Percentiles rank a stretch among this genome's conserved stretches.
Conservation (phyloP, 2,113 vertebrate genomes). For the Asarcornis scutulata region DNA sequence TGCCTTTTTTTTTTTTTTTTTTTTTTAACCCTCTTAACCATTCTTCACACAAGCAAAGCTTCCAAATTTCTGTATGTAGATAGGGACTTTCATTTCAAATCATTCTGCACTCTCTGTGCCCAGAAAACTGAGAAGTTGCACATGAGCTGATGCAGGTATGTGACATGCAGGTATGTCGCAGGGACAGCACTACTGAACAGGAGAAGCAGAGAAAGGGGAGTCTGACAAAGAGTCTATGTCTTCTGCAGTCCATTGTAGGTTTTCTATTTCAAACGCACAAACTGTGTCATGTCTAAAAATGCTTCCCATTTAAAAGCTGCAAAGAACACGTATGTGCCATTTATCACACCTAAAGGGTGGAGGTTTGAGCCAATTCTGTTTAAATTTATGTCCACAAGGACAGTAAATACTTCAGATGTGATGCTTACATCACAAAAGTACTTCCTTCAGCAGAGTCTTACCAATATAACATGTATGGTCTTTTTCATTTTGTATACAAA, state of each 20-base stretch:
- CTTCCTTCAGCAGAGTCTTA: neutral
- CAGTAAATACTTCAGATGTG: conserved; percentile 18
- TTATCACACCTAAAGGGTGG: neutral
- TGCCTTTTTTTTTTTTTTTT: neutral
- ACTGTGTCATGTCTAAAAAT: neutral
- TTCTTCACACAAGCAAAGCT: neutral
- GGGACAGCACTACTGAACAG: neutral
- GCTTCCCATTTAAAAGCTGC: neutral
- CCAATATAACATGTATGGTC: neutral
- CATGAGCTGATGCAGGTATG: neutral
- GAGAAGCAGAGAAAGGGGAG: neutral
- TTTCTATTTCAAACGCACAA: neutral
- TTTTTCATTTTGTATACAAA: neutral
- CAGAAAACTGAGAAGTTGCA: neutral
- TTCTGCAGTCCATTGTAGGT: neutral
- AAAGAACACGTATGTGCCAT: neutral
- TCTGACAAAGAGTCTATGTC: neutral
- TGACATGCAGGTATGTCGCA: neutral
- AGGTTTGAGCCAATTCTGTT: neutral
- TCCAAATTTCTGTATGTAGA: neutral
- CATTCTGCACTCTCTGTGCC: neutral
- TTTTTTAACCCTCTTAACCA: neutral
- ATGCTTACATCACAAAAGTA: conserved; percentile 1
- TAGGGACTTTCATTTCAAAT: neutral
- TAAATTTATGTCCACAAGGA: neutral